Percentiles rank a stretch among this genome's conserved stretches.
These are phyloP conservation scores for Schizopygopsis malacanthus DNA, from an alignment of 2,797 vertebrate species.

Conservation along the genomic window DNA sequence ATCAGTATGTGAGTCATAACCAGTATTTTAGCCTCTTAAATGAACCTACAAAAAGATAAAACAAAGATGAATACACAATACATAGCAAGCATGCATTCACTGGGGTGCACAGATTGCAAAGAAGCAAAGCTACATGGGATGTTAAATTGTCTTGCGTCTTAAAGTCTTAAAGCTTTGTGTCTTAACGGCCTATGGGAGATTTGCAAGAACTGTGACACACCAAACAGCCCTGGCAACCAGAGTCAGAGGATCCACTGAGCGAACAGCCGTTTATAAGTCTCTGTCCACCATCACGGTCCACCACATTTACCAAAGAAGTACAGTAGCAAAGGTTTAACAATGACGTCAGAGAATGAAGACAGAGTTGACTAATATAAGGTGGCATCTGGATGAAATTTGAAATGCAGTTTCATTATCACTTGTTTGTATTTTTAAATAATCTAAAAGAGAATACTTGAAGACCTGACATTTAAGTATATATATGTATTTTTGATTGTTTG, in stretches of 20 bases:
- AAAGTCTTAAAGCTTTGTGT: constrained; percentile 67
- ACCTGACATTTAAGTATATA: constrained; percentile 17
- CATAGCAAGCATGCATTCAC: not conserved
- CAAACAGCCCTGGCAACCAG: constrained; percentile 55
- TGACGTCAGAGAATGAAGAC: not conserved
- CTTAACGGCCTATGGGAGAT: constrained; percentile 67
- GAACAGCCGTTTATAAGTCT: constrained; percentile 38
- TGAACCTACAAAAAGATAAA: not conserved
- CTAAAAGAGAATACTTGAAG: constrained; percentile 6
- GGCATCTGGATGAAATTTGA: constrained; percentile 27
- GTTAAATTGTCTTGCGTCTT: constrained; percentile 64
- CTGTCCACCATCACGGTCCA: constrained; percentile 39
- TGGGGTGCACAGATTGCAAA: constrained; percentile 43
- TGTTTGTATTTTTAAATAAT: constrained; percentile 16
- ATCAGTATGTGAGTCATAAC: not conserved
- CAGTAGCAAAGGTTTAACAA: not conserved
- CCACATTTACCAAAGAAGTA: constrained; percentile 39
- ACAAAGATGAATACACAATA: not conserved
- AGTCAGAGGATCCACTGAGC: constrained; percentile 41
- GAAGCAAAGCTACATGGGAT: constrained; percentile 47
- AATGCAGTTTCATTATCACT: constrained; percentile 1
- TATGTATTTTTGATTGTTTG: not conserved
- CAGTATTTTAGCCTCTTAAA: not conserved
- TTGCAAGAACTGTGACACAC: constrained; percentile 57
- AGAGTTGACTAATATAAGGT: not conserved